Conservation (phyloP, 2,113 vertebrate species). For the Cynopterus brachyotis region DNA sequence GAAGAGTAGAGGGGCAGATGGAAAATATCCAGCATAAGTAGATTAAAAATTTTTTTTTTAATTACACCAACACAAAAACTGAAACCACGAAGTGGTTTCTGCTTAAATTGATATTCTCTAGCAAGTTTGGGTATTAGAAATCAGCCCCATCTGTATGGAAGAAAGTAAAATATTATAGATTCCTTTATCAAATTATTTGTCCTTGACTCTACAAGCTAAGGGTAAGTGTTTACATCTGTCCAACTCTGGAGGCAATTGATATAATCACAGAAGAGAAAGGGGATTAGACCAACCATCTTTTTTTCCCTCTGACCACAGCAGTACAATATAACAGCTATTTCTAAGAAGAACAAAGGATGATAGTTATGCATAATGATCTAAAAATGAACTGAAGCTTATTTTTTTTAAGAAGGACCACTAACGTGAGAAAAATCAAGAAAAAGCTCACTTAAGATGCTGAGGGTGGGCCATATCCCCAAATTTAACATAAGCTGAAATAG, state of each 20-base stretch:
- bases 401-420: constrained; percentile 1
- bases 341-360: background rate
- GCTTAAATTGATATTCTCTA: background rate
- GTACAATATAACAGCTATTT: background rate
- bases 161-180: background rate
- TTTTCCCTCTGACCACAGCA: background rate
- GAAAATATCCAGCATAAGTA: background rate
- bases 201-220: background rate
- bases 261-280: background rate
- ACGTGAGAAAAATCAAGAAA: background rate
- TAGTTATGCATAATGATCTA: background rate
- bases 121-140: background rate
- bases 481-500: background rate
- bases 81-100: background rate
- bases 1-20: background rate
- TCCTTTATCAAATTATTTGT: background rate
- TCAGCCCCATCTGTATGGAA: background rate
- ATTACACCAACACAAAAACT: background rate
- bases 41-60: background rate
- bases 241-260: background rate
- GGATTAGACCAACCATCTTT: background rate
- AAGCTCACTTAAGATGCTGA: background rate
- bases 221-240: background rate
- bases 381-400: background rate
- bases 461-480: background rate